Evolutionary conservation across 2,113 vertebrate species (phyloP).

Genomic region (Willisornis vidua): DNA sequence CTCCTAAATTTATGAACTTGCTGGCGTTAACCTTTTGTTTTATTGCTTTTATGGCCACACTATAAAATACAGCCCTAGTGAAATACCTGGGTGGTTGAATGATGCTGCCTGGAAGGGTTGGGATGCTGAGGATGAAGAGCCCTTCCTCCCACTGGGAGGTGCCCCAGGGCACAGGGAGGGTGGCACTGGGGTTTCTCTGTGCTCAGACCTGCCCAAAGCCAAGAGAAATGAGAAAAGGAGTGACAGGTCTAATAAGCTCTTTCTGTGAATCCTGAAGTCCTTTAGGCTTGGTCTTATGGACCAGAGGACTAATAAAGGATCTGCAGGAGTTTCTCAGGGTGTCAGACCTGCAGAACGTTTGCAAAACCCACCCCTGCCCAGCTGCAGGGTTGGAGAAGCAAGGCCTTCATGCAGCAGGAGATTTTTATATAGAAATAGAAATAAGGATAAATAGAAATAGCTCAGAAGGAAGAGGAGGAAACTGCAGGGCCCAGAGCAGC

Average conservation of each 20-base stretch:
- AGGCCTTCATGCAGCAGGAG: background rate
- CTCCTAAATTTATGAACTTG: conserved; percentile 40
- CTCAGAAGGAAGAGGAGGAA: background rate
- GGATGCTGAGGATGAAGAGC: background rate
- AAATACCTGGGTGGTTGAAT: background rate
- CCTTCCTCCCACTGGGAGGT: background rate
- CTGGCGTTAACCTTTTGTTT: conserved; percentile 46
- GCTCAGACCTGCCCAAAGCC: background rate
- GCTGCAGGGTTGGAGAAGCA: background rate
- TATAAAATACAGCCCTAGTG: background rate
- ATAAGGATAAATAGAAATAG: background rate
- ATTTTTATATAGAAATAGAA: background rate
- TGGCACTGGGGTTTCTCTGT: background rate
- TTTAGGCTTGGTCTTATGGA: background rate
- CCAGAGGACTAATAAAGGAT: background rate
- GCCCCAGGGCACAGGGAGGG: background rate
- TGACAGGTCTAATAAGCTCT: background rate
- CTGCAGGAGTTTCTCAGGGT: background rate
- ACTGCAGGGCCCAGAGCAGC: background rate
- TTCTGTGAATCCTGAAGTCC: background rate
- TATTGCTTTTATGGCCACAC: background rate
- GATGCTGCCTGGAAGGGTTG: background rate
- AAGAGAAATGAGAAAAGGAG: background rate
- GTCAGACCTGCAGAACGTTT: background rate
- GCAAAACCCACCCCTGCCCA: background rate